Evolutionary conservation across 1,140 invertebrate genomes (phyloP).

Genomic region (Battus philenor): DNA sequence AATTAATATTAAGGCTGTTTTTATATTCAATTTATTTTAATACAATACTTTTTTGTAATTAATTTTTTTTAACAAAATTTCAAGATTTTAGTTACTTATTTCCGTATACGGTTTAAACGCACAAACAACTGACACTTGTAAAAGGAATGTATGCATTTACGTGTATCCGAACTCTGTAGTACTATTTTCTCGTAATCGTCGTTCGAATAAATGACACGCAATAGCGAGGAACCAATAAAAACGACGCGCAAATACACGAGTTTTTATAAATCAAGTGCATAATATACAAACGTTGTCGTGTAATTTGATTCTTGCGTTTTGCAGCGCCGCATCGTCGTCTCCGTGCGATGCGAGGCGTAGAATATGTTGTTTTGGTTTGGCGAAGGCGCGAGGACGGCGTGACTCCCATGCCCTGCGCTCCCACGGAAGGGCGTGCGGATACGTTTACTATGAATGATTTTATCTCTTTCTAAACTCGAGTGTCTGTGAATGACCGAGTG

Average conservation of each 20-base stretch:
- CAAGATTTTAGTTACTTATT: slow-evolving; percentile 5
- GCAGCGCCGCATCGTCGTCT: slow-evolving; percentile 29
- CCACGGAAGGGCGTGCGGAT: slow-evolving; percentile 72
- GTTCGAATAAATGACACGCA: slow-evolving; percentile 74
- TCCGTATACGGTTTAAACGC: too few species aligned
- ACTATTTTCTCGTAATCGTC: slow-evolving; percentile 61
- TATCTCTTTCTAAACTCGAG: slow-evolving; percentile 74
- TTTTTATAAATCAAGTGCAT: slow-evolving; percentile 66
- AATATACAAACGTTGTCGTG: slow-evolving; percentile 50
- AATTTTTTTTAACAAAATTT: slow-evolving; percentile 5
- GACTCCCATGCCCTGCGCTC: slow-evolving; percentile 75
- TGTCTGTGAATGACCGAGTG: slow-evolving; percentile 74
- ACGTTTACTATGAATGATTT: slow-evolving; percentile 76
- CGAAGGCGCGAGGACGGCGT: slow-evolving; percentile 67
- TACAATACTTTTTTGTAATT: background rate
- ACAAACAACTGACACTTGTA: slow-evolving; percentile 11
- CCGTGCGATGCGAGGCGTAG: slow-evolving; percentile 39
- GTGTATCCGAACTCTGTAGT: slow-evolving; percentile 40
- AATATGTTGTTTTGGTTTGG: slow-evolving; percentile 67
- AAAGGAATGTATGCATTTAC: slow-evolving; percentile 17
- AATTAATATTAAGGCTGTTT: too few species aligned
- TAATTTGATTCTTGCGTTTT: slow-evolving; percentile 44
- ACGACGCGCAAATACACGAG: slow-evolving; percentile 69
- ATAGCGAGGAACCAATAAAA: slow-evolving; percentile 72
- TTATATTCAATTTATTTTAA: too few species aligned